Evolutionary conservation across 2,113 vertebrate species (phyloP).

Genomic region (Vombatus ursinus): DNA sequence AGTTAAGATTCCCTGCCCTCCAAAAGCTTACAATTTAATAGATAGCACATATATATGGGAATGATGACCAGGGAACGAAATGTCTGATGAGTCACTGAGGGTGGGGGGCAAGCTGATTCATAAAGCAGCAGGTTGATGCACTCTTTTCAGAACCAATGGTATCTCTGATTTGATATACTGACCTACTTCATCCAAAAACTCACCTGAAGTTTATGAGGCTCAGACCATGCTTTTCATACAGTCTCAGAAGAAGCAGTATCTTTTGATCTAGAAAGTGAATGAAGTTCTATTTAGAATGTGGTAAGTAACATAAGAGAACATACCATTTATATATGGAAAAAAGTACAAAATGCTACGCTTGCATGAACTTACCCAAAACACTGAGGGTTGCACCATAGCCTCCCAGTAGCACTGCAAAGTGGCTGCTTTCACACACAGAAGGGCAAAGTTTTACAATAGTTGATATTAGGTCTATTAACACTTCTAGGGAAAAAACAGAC

Average conservation of each 20-base stretch:
- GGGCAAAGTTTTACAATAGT: slow-evolving; percentile 88
- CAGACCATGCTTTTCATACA: slow-evolving; percentile 91
- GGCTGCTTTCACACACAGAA: slow-evolving; percentile 87
- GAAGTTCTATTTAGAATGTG: not conserved
- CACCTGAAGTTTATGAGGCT: slow-evolving; percentile 90
- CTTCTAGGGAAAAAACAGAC: slow-evolving; percentile 83
- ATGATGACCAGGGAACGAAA: not conserved
- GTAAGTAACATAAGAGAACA: not conserved
- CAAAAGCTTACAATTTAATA: not conserved
- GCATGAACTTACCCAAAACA: slow-evolving; percentile 84
- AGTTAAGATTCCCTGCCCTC: not conserved
- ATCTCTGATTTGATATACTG: not conserved
- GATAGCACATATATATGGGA: not conserved
- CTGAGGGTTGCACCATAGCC: slow-evolving; percentile 93
- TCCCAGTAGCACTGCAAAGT: slow-evolving; percentile 92
- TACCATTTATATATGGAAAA: not conserved
- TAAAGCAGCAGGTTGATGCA: not conserved
- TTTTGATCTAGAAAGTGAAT: slow-evolving; percentile 90
- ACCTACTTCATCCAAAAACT: not conserved
- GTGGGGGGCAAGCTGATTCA: not conserved
- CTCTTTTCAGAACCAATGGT: not conserved
- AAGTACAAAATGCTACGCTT: not conserved
- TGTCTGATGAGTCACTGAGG: not conserved
- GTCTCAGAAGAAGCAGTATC: slow-evolving; percentile 90
- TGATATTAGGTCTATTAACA: slow-evolving; percentile 88